Base-by-base conservation (phyloP, 92 coral and sea anemone species). In the Paramuricea clavata region DNA sequence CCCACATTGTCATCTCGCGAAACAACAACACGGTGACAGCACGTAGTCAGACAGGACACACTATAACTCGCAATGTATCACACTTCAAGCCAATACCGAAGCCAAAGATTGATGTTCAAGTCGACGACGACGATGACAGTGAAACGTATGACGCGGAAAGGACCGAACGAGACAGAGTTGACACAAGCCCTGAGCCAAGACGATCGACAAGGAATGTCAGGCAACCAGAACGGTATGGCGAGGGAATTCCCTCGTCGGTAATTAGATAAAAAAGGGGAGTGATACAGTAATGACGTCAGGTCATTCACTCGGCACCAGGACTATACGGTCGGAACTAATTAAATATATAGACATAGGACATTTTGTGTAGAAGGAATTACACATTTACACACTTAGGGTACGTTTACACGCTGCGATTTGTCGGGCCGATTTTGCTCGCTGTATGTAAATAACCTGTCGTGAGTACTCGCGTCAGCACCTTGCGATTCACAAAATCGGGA, bases 241-340 rank as follows among this genome's bases (percentile, higher is more conserved):
- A 61, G 69, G 69, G 16, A 61, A 23, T 61, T 61, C 69, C 69
- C 30, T 61, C 26, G 31, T 61, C 69, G 34, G 30, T 61, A 61
- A 61, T 61, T 61, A 2, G 34, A 23, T 61, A 23, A 47, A 47
- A n/a, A 47, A 47, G 52, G 52, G 52, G 17, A 47, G 16, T 47
- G 52, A 47, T 47, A 47, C 10, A 47, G 52, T 47, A 47, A 47
- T 47, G 52, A 47, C 52, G 52, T 47, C 9, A 47, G 3, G 52
- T 47, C 52, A 47, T 47, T 47, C 15, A 47, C 52, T 47, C 52
- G 52, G 52, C 17, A 10, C 13, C 17, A 47, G 52, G 52, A 47
- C 52, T 47, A n/a, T n/a, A n/a, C n/a, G n/a, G n/a, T n/a, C n/a
- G n/a, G n/a, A n/a, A n/a, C n/a, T n/a, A n/a, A n/a, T n/a, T n/a